Evolutionary conservation across 2,113 vertebrate species (phyloP), one percentile per base, ranked within the genome.

Genomic region (Paracanthobrama guichenoti): DNA sequence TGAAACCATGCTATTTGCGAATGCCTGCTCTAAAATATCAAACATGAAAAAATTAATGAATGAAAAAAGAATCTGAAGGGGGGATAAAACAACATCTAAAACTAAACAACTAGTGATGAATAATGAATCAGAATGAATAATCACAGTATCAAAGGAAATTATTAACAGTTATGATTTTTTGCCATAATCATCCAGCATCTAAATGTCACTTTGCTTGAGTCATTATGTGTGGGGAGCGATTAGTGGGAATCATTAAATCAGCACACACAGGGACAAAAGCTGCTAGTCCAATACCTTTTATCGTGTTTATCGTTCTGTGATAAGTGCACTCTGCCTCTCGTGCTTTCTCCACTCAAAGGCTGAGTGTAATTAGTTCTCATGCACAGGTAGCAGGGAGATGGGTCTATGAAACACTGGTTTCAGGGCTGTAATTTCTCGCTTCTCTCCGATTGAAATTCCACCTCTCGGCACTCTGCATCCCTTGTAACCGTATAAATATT

Each of bases 401-500:
- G 87, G 88, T 92, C 88, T 90, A 59, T 88, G 89, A 88, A 87
- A 84, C 79, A 74, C 20, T 1, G 85, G 80, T 88, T 82, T 89
- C 77, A 81, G 76, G 84, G 89, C 86, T 92, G 79, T 89, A 84
- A 85, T 93, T 94, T 93, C 90, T 79, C 60, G 22, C 66, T 77
- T 55, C 89, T 90, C 84, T 92, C 89, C 89, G 53, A 86, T 85
- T 84, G 84, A 92, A 91, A 92, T 90, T 89, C 89, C 87, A 89
- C 86, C 88, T 88, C 86, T 85, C 83, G 87, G 89, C 75, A 84
- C 83, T 84, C 42, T 88, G 84, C 89, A 91, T 92, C 90, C 90
- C 89, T 86, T 88, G 84, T 67, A 92, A 88, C 86, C 83, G 4
- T 87, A 89, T 89, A 92, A 93, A 94, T 94, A 94, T 93, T 92